Evolutionary conservation across 2,113 vertebrate species (phyloP).

Genomic region (Cyprinodon tularosa): DNA sequence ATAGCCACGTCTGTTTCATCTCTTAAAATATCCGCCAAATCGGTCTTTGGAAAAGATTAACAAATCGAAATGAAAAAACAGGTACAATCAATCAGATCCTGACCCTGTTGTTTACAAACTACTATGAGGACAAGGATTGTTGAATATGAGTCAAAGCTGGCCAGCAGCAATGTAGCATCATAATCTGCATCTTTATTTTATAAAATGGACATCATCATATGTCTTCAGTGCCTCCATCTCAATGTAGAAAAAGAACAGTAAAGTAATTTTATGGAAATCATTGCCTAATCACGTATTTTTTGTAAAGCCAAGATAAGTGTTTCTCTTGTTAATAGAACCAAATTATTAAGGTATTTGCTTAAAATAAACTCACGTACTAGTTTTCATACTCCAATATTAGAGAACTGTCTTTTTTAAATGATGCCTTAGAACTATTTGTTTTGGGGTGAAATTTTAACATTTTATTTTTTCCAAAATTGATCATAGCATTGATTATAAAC

Average conservation of each 20-base stretch:
- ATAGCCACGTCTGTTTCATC: slow-evolving; percentile 30
- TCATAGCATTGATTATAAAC: too few relatives aligned
- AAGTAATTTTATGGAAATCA: slow-evolving; percentile 1
- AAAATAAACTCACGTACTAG: not conserved
- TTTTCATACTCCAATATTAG: not conserved
- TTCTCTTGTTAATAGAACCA: not conserved
- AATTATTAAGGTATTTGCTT: not conserved
- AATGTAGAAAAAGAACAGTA: not conserved
- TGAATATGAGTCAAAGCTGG: slow-evolving; percentile 54
- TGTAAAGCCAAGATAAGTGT: not conserved
- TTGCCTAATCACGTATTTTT: not conserved
- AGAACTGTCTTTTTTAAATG: too few relatives aligned
- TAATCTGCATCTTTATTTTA: slow-evolving; percentile 41
- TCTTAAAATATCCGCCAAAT: slow-evolving; percentile 40
- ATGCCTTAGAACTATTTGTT: too few relatives aligned
- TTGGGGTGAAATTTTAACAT: not conserved
- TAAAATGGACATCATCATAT: slow-evolving; percentile 23
- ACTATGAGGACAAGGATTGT: slow-evolving; percentile 57
- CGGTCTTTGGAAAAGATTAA: slow-evolving; percentile 58
- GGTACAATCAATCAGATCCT: slow-evolving; percentile 70
- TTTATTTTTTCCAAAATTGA: not conserved
- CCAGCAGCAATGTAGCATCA: slow-evolving; percentile 31
- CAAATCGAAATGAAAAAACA: slow-evolving; percentile 62
- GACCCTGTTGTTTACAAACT: slow-evolving; percentile 67
- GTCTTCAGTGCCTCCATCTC: not conserved